phyloP scores from a whole-genome alignment of 1,140 invertebrate genomes.

The Lerema accius region DNA sequence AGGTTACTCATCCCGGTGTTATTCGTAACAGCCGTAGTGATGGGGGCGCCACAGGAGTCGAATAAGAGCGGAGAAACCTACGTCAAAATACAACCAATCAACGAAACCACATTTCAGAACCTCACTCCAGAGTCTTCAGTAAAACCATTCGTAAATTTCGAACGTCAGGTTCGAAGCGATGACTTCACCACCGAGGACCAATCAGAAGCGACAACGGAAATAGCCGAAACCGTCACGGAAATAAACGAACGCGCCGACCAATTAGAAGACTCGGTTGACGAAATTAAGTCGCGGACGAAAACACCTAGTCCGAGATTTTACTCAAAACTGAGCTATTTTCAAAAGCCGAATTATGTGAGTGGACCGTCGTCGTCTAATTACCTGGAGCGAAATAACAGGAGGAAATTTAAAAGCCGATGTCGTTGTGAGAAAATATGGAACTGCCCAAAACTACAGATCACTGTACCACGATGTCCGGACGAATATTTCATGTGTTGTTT shows the following conservation, averaged over 20 bases:
- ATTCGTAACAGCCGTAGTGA: constrained; percentile 36
- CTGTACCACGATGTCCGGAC: constrained; percentile 74
- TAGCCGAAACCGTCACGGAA: constrained; percentile 28
- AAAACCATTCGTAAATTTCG: constrained; percentile 14
- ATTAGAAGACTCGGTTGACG: constrained; percentile 22
- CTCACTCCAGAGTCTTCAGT: neutral
- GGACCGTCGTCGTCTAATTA: constrained; percentile 45
- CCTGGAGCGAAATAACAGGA: constrained; percentile 47
- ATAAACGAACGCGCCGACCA: constrained; percentile 26
- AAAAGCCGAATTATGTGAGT: constrained; percentile 39
- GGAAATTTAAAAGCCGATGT: constrained; percentile 68
- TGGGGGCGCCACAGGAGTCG: constrained; percentile 51
- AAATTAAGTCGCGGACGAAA: constrained; percentile 34
- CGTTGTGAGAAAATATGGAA: constrained; percentile 79
- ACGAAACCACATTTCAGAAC: constrained; percentile 8
- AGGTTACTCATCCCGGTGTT: constrained; percentile 40
- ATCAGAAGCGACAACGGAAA: constrained; percentile 39
- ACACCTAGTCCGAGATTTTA: constrained; percentile 46
- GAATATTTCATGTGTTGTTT: constrained; percentile 80
- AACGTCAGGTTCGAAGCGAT: constrained; percentile 39
- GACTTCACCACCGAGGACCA: constrained; percentile 45
- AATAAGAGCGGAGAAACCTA: constrained; percentile 48
- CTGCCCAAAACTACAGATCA: constrained; percentile 77
- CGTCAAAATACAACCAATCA: constrained; percentile 51
- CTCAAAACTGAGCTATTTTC: constrained; percentile 60